Conservation (phyloP, 2,797 vertebrate species). For the Acanthurus leucopareius region DNA sequence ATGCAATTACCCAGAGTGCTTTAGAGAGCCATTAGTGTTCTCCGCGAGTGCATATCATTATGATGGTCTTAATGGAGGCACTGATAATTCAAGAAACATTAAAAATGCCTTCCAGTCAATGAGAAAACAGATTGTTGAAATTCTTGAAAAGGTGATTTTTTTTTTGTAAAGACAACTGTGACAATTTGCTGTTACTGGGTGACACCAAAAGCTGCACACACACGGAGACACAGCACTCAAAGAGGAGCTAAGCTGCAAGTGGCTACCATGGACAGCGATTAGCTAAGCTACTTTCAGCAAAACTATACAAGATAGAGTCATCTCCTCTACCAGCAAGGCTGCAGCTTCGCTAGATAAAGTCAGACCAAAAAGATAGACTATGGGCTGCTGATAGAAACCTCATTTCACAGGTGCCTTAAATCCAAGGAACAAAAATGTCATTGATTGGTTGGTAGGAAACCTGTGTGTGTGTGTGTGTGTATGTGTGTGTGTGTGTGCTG, state of each 20-base stretch:
- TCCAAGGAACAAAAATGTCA: conserved; percentile 64
- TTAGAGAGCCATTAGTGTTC: conserved; percentile 36
- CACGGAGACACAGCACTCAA: conserved; percentile 17
- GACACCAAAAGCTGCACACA: conserved; percentile 23
- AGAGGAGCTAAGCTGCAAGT: conserved; percentile 38
- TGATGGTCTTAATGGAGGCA: conserved; percentile 12
- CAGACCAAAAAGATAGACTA: conserved; percentile 47
- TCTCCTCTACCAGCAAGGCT: conserved; percentile 48
- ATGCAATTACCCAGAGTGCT: conserved; percentile 35
- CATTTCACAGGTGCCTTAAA: conserved; percentile 67
- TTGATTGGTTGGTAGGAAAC: conserved; percentile 50
- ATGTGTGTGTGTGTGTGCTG: not conserved
- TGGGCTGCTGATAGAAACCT: conserved; percentile 61
- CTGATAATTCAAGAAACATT: conserved; percentile 12
- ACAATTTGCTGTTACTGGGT: not conserved
- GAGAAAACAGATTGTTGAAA: not conserved
- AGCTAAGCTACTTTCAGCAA: conserved; percentile 62
- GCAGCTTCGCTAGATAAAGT: conserved; percentile 56
- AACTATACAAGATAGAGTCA: conserved; percentile 61
- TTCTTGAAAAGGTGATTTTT: conserved; percentile 12
- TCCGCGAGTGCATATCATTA: conserved; percentile 20
- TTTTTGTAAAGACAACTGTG: not conserved
- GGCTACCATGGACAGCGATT: conserved; percentile 55
- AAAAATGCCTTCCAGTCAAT: conserved; percentile 1
- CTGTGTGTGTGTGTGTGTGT: not conserved